Evolutionary conservation across 2,113 vertebrate species (phyloP).

Genomic region (Tupaia chinensis): DNA sequence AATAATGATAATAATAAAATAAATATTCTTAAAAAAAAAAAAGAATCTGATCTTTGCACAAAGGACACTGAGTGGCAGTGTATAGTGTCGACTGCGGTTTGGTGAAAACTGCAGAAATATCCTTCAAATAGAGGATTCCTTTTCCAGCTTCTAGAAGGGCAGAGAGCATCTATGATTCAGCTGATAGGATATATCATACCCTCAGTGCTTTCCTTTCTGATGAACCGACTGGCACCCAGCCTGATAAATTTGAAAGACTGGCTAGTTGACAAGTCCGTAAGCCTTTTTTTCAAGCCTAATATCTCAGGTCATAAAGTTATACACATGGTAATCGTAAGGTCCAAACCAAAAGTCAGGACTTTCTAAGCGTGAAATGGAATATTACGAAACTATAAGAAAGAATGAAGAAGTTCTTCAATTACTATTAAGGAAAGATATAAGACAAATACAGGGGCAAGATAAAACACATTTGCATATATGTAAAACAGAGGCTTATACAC

Average conservation of each 20-base stretch:
- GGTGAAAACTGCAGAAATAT: background rate
- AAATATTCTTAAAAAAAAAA: background rate
- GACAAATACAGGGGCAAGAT: background rate
- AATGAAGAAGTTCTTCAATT: background rate
- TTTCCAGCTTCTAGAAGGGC: background rate
- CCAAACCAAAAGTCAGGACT: constrained; percentile 12
- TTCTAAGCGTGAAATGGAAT: background rate
- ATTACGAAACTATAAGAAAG: constrained; percentile 16
- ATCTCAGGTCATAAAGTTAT: background rate
- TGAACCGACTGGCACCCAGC: background rate
- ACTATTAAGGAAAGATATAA: background rate
- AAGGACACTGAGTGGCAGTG: background rate
- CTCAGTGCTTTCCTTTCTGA: background rate
- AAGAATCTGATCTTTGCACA: background rate
- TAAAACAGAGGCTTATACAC: background rate
- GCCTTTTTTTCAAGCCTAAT: background rate
- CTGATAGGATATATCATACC: background rate
- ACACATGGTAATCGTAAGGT: background rate
- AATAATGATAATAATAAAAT: no score
- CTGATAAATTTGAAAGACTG: background rate
- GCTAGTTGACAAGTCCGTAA: background rate
- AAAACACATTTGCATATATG: background rate
- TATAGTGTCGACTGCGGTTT: background rate
- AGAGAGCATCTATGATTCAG: background rate
- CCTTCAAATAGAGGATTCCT: background rate